Base-by-base conservation (phyloP, 2,888 invertebrate species). In the Silvanus unidentatus region DNA sequence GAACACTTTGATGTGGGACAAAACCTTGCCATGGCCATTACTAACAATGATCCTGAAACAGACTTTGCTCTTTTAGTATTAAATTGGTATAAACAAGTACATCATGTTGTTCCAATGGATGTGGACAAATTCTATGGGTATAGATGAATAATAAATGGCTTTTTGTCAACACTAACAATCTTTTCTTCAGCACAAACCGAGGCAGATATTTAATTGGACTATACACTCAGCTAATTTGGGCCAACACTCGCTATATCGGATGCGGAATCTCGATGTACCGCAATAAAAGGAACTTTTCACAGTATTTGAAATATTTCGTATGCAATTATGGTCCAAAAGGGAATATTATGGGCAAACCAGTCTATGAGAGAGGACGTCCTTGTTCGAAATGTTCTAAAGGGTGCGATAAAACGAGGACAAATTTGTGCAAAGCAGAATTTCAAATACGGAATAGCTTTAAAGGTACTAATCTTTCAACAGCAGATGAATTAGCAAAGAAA, bases 241-340 rank as follows among this genome's bases (percentile, higher is more conserved):
- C 57, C 1, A 50, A 52, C 22, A 54, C 56, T 0, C 47, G 43
- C 43, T 57, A 51, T 39, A 47, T 60, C 8, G 60, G 60, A n/a
- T 60, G 60, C 37, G 60, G 56, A 10, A 45, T 55, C 30, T 40
- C 54, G 5, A 44, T 49, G 12, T 60, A 54, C 35, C 48, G 42
- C 32, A 53, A 54, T 29, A 5, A 8, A 5, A 13, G 14, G 14
- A 9, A 39, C 1, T 13, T 37, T 10, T 1, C 28, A n/a, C 14
- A 43, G 32, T 58, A 50, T 39, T 42, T 54, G 15, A 52, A 59
- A 43, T 48, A 54, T 16, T 45, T 60, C 14, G 54, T 60, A 1
- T 60, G 60, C 41, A 59, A 60, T 39, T 60, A 60, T 39, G 60
- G 54, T 22, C 60, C 60, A 16, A 50, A 50, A 11, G 58, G 58